Percentiles rank a stretch among this genome's conserved stretches.
Conservation (phyloP, 92 coral and sea anemone genomes). For the Galaxea fascicularis region DNA sequence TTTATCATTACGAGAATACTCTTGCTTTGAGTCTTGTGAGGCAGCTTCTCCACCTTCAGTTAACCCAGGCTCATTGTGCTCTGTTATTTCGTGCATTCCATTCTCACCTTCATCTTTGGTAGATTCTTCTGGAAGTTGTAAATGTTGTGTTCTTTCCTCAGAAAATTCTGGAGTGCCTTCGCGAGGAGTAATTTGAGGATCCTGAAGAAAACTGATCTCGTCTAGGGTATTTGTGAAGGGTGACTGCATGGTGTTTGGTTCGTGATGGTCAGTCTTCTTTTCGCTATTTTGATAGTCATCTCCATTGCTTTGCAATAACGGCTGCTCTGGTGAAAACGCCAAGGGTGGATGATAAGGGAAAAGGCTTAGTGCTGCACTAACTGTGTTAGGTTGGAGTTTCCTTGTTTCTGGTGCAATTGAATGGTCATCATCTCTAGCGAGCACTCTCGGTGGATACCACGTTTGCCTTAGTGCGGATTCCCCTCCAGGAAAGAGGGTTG, state of each 20-base stretch:
- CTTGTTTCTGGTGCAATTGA: neutral
- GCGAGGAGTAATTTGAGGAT: neutral
- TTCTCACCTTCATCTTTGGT: neutral
- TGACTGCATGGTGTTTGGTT: neutral
- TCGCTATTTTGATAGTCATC: neutral
- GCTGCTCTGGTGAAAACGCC: neutral
- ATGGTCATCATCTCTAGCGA: neutral
- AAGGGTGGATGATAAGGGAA: neutral
- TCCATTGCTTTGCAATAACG: neutral
- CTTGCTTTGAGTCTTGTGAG: neutral
- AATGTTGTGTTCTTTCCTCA: neutral
- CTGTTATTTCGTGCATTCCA: neutral
- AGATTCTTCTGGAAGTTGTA: neutral
- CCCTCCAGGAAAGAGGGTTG: neutral
- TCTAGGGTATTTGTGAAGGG: neutral
- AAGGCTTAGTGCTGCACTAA: conserved; percentile 1
- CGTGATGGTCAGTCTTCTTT: neutral
- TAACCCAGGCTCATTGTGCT: neutral
- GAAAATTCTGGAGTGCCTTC: neutral
- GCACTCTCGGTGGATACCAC: neutral
- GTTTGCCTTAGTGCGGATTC: neutral
- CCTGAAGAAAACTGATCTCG: neutral
- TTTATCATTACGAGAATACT: neutral
- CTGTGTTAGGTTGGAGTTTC: neutral
- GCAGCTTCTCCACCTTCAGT: neutral